Percentiles rank a stretch among this genome's conserved stretches.
Evolutionary conservation across 92 coral and sea anemone species (phyloP).

Genomic region (Heliopora coerulea): DNA sequence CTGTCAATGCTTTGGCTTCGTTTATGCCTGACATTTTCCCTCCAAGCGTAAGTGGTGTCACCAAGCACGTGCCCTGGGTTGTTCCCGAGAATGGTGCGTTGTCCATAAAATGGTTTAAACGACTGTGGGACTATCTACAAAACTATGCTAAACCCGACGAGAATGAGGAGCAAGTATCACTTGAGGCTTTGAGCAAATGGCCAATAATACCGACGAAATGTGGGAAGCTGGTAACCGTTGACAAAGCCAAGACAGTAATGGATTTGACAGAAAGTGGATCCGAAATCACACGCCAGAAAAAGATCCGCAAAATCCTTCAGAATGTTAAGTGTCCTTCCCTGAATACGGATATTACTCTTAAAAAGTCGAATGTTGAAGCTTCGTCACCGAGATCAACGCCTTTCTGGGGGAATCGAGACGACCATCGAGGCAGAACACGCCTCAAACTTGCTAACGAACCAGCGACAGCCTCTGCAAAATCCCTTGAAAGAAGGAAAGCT

Average conservation of each 20-base stretch:
- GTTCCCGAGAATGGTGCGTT: conserved; percentile 51
- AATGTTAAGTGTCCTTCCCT: conserved; percentile 74
- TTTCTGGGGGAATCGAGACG: not conserved
- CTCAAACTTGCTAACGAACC: not conserved
- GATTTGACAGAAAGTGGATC: conserved; percentile 56
- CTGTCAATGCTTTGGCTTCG: conserved; percentile 63
- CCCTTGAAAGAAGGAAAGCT: conserved; percentile 41
- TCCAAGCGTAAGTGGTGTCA: conserved; percentile 61
- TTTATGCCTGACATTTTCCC: conserved; percentile 65
- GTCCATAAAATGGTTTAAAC: conserved; percentile 74
- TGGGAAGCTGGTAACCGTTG: conserved; percentile 68
- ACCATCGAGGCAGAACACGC: not conserved
- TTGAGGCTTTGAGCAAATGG: conserved; percentile 83
- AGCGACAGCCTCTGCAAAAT: conserved; percentile 17
- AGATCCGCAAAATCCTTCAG: conserved; percentile 51
- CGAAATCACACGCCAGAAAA: conserved; percentile 54
- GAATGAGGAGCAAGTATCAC: conserved; percentile 61
- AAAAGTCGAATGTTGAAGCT: not conserved
- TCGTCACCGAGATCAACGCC: not conserved
- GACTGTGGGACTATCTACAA: conserved; percentile 62
- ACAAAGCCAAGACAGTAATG: conserved; percentile 76
- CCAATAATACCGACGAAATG: conserved; percentile 80
- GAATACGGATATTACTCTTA: conserved; percentile 52
- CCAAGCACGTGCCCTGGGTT: conserved; percentile 76
- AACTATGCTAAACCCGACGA: conserved; percentile 58